These are phyloP conservation scores for Pocillopora verrucosa DNA, from an alignment of 64 coral and sea anemone species.

Conservation along the genomic window DNA sequence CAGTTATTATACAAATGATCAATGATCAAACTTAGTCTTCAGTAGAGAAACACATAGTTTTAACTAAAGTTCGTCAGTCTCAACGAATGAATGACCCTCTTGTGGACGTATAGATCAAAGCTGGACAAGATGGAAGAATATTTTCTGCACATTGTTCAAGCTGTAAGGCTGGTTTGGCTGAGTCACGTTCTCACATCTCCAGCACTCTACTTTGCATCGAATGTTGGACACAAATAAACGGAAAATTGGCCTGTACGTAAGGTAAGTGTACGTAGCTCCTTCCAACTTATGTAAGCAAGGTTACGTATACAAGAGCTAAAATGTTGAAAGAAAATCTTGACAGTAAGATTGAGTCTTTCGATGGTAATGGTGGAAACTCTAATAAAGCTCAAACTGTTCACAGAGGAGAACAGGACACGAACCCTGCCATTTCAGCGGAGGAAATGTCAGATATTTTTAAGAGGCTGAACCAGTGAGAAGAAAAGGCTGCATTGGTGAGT, in stretches of 20 bases:
- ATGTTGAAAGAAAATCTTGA: slow-evolving; percentile 53
- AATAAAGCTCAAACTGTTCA: no score
- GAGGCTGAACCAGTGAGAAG: no score
- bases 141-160: slow-evolving; percentile 33
- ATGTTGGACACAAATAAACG: slow-evolving; percentile 27
- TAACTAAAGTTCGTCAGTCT: neutral
- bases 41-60: slow-evolving; percentile 7
- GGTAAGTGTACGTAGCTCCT: slow-evolving; percentile 30
- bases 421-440: no score
- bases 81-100: slow-evolving; percentile 34
- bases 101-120: neutral
- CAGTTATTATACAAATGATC: no score
- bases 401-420: no score
- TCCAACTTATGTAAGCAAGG: slow-evolving; percentile 49
- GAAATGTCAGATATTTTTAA: no score
- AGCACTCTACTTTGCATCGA: slow-evolving; percentile 45
- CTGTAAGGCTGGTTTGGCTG: slow-evolving; percentile 36
- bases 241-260: slow-evolving; percentile 40
- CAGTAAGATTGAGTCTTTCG: slow-evolving; percentile 15
- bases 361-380: neutral
- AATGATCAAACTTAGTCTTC: no score
- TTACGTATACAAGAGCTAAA: slow-evolving; percentile 29
- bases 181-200: slow-evolving; percentile 26
- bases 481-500: no score
- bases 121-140: slow-evolving; percentile 46